Evolutionary conservation across 2,797 vertebrate species (phyloP), one percentile per base, ranked within the genome.

Genomic region (Nasua narica): DNA sequence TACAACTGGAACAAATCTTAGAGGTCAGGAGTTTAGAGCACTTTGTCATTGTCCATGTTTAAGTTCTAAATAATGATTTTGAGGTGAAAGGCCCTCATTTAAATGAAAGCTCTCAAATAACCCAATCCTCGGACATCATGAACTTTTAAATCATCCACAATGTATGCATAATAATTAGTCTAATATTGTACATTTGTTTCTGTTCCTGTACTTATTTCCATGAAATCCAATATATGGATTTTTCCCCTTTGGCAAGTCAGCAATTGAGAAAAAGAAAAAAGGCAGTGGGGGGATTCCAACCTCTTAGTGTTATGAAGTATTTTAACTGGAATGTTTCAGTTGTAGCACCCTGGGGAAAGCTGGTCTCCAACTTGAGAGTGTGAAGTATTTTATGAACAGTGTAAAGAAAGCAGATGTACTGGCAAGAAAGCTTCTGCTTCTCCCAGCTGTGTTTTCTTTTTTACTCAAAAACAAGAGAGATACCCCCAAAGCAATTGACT

Each of bases 1-100:
- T 89, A 96, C 56, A 97, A 67, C 87, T 90, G 91, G 96, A 97
- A 97, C 91, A 94, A 97, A 98, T 94, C 56, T 85, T 81, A 60
- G 32, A 52, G 90, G 87, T 97, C 96, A 97, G 84, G 70, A 95
- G 93, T 98, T 96, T 96, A 95, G 14, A 70, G 58, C 52, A 89
- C 76, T 95, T 91, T 94, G 72, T 96, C 94, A 81, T 84, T 96
- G 86, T 91, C 90, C 79, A 40, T 70, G 87, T 91, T 85, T 77
- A 91, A 23, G 76, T 54, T 92, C 69, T 95, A 97, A 97, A 94
- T 81, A n/a, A 92, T 95, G 25, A 67, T 84, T 96, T 96, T 84
- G 83, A 97, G 74, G 91, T 70, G 82, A 97, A 90, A 97, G 69
- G 56, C 29, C 76, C 50, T 79, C 81, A 27, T 78, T 86, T 94